A percentile compares a stretch with the other conserved stretches of the same genome.
These are phyloP conservation scores for Anagyrus pseudococci DNA, from an alignment of 2,888 invertebrate species.

Conservation along the genomic window DNA sequence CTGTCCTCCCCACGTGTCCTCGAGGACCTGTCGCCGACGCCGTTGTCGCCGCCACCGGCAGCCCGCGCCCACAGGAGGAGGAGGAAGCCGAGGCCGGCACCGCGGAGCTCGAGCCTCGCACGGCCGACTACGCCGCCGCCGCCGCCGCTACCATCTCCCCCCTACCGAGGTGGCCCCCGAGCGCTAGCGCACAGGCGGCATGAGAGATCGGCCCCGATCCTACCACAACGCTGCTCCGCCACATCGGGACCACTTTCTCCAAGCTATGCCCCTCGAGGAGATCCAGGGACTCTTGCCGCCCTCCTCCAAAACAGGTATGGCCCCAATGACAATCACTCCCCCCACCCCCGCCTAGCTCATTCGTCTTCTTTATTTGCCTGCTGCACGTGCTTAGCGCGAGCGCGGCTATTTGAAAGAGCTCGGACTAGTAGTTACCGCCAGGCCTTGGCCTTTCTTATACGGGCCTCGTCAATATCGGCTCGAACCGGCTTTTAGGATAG, in stretches of 20 bases:
- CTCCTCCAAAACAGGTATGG: conserved; percentile 52
- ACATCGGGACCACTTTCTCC: conserved; percentile 51
- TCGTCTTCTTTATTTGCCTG: not conserved
- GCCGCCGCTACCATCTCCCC: not conserved
- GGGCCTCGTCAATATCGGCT: too few species aligned
- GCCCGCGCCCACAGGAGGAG: conserved; percentile 1
- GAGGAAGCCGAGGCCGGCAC: conserved; percentile 3
- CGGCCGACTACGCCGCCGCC: too few species aligned
- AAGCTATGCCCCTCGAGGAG: conserved; percentile 58
- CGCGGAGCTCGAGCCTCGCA: not conserved
- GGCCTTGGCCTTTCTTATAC: too few species aligned
- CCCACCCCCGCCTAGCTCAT: too few species aligned
- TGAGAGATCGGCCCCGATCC: conserved; percentile 53
- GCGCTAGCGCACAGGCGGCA: conserved; percentile 39
- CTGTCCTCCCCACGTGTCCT: conserved; percentile 55
- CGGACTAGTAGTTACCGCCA: too few species aligned
- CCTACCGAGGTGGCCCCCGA: too few species aligned
- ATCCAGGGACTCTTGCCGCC: conserved; percentile 56
- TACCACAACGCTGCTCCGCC: conserved; percentile 30
- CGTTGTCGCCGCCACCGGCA: conserved; percentile 9
- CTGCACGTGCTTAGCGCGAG: too few species aligned
- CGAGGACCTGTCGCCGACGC: conserved; percentile 50
- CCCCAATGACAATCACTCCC: not conserved
- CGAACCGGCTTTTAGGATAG: too few species aligned
- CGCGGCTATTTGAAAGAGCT: too few species aligned